phyloP scores from a whole-genome alignment of 2,888 invertebrate genomes.

The Mimachlamys varia region DNA sequence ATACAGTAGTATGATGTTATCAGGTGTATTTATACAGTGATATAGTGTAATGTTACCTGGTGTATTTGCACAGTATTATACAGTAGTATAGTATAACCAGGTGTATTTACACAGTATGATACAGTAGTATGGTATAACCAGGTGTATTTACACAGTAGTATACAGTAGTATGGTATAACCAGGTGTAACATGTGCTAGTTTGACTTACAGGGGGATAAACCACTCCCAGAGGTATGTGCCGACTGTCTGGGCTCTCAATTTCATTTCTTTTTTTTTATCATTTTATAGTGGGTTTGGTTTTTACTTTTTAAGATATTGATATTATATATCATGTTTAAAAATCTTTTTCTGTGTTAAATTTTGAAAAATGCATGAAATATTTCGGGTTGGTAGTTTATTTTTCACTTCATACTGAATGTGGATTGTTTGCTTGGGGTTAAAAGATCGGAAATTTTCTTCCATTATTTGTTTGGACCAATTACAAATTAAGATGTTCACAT shows the following conservation, averaged over 20 bases:
- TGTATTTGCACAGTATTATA: no score
- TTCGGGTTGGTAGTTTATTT: background rate
- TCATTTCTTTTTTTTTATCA: background rate
- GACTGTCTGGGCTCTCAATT: background rate
- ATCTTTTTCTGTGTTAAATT: background rate
- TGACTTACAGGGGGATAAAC: constrained; percentile 1
- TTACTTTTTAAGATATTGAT: background rate
- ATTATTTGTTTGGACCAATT: no score
- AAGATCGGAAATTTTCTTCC: no score
- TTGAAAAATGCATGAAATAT: background rate
- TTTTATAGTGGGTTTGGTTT: background rate
- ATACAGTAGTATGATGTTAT: no score
- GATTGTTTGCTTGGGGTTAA: background rate
- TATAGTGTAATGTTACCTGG: no score
- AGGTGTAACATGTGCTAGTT: background rate
- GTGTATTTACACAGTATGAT: no score
- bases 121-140: no score
- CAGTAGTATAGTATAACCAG: no score
- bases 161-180: background rate
- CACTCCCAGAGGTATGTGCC: constrained; percentile 7
- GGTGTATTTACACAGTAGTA: no score
- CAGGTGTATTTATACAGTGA: no score
- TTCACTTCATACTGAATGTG: background rate
- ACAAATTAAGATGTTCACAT: no score
- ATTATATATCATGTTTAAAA: background rate